phyloP scores from a whole-genome alignment of 2,113 vertebrate species.

The Sturnira hondurensis region DNA sequence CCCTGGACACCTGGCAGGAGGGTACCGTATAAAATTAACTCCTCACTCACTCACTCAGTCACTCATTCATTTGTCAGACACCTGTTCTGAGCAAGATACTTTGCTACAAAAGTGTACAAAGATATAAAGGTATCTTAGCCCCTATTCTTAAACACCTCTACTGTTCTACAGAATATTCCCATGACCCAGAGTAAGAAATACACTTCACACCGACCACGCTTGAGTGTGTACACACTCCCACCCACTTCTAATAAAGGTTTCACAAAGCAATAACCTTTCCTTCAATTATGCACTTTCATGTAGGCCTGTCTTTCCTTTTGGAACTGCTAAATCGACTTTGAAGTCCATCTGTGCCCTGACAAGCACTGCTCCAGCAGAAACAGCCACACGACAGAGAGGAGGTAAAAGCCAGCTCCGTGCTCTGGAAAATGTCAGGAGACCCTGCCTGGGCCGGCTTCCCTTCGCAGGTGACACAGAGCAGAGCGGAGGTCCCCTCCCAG shows the following conservation, averaged over 20 bases:
- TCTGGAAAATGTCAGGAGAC: not conserved
- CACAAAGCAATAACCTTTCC: not conserved
- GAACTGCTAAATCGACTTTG: not conserved
- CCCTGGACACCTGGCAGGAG: not conserved
- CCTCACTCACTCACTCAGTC: not conserved
- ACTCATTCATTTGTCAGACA: not conserved
- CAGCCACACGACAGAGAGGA: not conserved
- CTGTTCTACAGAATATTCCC: not conserved
- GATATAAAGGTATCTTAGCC: not conserved
- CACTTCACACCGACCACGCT: not conserved
- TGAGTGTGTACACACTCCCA: too few relatives aligned
- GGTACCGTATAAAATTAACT: not conserved
- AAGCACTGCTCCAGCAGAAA: not conserved
- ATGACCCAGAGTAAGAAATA: not conserved
- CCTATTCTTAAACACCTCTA: not conserved
- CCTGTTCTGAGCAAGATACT: not conserved
- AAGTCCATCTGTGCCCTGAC: not conserved
- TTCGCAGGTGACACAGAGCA: not conserved
- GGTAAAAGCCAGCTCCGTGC: not conserved
- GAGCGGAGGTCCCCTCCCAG: not conserved
- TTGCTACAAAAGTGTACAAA: not conserved
- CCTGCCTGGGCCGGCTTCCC: not conserved
- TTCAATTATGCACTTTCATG: accelerated
- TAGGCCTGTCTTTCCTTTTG: not conserved
- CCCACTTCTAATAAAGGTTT: not conserved